Evolutionary conservation across 2,797 vertebrate species (phyloP).

Genomic region (Spheniscus humboldti): DNA sequence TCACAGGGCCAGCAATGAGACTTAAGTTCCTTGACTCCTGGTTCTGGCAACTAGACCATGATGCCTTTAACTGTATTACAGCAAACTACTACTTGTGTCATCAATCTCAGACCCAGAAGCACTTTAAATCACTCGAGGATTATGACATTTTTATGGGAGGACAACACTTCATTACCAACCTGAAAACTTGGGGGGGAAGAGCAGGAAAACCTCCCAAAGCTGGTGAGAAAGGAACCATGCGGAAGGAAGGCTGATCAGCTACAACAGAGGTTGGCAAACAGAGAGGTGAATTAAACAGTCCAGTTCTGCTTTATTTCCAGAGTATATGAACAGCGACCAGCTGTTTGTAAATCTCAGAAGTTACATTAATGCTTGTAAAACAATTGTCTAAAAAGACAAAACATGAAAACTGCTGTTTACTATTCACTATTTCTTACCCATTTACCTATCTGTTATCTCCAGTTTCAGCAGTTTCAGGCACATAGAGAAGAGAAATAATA

Average conservation of each 20-base stretch:
- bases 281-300: neutral
- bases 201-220: neutral
- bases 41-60: constrained; percentile 1
- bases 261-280: neutral
- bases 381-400: neutral
- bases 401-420: neutral
- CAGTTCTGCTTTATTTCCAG: neutral
- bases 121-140: neutral
- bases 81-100: neutral
- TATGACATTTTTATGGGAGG: constrained; percentile 30
- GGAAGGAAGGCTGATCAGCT: neutral
- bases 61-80: constrained; percentile 21
- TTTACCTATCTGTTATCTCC: neutral
- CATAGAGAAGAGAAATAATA: neutral
- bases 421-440: neutral
- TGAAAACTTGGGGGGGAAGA: neutral
- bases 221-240: neutral
- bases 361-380: neutral
- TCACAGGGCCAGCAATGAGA: neutral
- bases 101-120: neutral
- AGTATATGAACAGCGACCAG: neutral
- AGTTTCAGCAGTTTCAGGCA: neutral
- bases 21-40: neutral
- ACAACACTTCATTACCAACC: constrained; percentile 14
- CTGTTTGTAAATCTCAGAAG: neutral